These are phyloP conservation scores for Lasioglossum malachurum DNA, from an alignment of 2,888 invertebrate genomes.

Conservation along the genomic window DNA sequence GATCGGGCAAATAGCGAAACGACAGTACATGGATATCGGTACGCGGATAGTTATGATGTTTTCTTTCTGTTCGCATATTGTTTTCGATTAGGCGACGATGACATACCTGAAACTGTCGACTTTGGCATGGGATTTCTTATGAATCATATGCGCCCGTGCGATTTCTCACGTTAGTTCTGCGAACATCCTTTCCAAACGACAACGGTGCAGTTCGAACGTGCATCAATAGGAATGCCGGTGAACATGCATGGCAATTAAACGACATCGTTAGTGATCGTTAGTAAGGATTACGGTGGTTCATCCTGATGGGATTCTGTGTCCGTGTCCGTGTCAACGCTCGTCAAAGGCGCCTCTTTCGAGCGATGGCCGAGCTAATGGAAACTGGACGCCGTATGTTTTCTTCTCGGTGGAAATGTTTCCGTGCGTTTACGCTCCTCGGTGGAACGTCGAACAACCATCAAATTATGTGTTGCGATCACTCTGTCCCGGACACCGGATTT, in stretches of 20 bases:
- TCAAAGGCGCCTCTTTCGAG: slow-evolving; percentile 62
- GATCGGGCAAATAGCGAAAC: neutral
- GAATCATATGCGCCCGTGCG: slow-evolving; percentile 66
- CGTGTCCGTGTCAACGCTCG: slow-evolving; percentile 55
- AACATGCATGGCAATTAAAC: slow-evolving; percentile 64
- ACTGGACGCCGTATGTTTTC: slow-evolving; percentile 11
- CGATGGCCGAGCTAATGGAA: slow-evolving; percentile 47
- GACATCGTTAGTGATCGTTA: slow-evolving; percentile 58
- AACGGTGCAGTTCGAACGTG: slow-evolving; percentile 2
- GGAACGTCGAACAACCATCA: neutral
- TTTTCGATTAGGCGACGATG: neutral
- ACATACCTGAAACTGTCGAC: slow-evolving; percentile 65
- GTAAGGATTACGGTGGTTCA: slow-evolving; percentile 44
- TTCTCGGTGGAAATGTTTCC: slow-evolving; percentile 4
- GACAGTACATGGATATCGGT: neutral
- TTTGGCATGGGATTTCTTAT: slow-evolving; percentile 40
- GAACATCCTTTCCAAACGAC: slow-evolving; percentile 5
- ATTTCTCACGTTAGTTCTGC: slow-evolving; percentile 11
- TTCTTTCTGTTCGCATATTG: neutral
- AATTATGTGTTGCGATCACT: slow-evolving; percentile 2
- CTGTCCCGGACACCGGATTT: neutral
- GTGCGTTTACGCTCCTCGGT: neutral
- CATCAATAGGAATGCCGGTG: slow-evolving; percentile 21
- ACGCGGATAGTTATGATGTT: neutral
- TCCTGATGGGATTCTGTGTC: slow-evolving; percentile 54